Evolutionary conservation across 1,140 invertebrate species (phyloP), one percentile per base, ranked within the genome.

Genomic region (Odontomachus brunneus): DNA sequence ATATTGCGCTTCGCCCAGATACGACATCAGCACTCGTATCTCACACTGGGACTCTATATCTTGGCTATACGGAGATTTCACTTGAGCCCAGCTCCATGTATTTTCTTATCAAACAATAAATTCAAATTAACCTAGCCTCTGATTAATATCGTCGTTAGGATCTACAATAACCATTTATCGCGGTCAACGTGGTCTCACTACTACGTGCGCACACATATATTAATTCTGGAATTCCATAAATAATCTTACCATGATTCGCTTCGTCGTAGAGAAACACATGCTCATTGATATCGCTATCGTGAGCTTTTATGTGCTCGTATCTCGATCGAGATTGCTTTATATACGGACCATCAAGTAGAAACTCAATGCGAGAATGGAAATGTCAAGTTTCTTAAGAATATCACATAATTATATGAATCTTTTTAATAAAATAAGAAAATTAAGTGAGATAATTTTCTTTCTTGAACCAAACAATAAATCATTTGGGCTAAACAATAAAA

Each of bases 121-220:
- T 69, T 71, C 33, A 57, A 80, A 80, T 80, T 71, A 80, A 80
- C 65, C 33, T 57, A 69, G 69, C 75, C 22, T 38, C 51, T 80
- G 75, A 80, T 80, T 80, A 80, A 80, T 80, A 71, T 69, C 65
- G n/a, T 57, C 65, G 33, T 80, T 80, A 59, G 51, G 12, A 80
- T 71, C 51, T 57, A 19, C 33, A 69, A 55, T 78, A 80, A 80
- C 33, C 69, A 80, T 69, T 80, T 80, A 80, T 57, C 29, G 51
- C 75, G 5, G 51, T 44, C 51, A 71, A 59, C 51, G 51, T 14
- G 51, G 57, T 80, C 55, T 17, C 33, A 63, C 63, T 69, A 57
- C 22, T 65, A 59, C 51, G 63, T 57, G 75, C 75, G 63, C 29
- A 17, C 19, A 29, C 22, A 5, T 33, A 33, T 33, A 78, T 78